Evolutionary conservation across 2,113 vertebrate species (phyloP), one percentile per base, ranked within the genome.

Genomic region (Vidua macroura): DNA sequence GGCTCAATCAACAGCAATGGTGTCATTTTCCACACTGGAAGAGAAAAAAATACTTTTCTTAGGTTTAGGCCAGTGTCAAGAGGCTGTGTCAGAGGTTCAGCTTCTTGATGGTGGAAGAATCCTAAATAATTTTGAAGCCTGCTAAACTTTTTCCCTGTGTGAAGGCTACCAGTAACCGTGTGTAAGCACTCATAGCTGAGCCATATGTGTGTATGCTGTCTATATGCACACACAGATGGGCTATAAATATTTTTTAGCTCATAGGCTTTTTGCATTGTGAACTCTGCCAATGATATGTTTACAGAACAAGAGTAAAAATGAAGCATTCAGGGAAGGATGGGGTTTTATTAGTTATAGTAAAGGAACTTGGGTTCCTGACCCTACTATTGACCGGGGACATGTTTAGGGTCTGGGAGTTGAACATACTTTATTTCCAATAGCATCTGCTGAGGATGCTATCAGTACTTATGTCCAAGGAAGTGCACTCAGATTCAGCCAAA

Each of bases 351-450:
- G 24, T 78, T 83, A 14, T 1, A 53, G 60, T 43, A 73, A 78
- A 82, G 25, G 31, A 78, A 41, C 46, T 77, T 64, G 37, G 28
- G 56, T 72, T 93, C n/a, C 55, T 83, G 66, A 75, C 72, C 53
- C 35, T 64, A 0, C 60, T 55, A 0, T 58, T 75, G 46, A 41
- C 28, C 53, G 25, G 25, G 37, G 9, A 13, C 28, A 2, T 23
- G n/a, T 80, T 92, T 59, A 69, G 64, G 46, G 33, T 25, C 52
- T 87, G 52, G 35, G 13, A 52, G 28, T 78, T 27, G 48, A 88
- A 60, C 21, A 44, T 85, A 18, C 13, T 77, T 48, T 56, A 49
- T 85, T 83, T 82, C n/a, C 62, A 33, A 14, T 62, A 76, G 30
- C 74, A 74, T 80, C 63, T 86, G 44, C 55, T 64, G 70, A 68